Conservation (phyloP, 1,140 invertebrate species). For the Colletes latitarsis region DNA sequence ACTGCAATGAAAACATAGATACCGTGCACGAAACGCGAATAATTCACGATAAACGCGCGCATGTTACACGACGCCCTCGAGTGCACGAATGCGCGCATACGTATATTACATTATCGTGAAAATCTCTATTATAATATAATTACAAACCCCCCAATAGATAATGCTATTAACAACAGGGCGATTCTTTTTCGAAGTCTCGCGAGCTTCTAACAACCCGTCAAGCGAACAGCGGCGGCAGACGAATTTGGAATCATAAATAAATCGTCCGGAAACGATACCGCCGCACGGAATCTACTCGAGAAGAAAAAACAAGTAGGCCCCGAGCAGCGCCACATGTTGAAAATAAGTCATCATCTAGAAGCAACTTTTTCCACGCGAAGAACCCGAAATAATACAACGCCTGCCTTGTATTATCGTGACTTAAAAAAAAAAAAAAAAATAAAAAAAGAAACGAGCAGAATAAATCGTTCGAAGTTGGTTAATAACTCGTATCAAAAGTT, state of each 20-base stretch:
- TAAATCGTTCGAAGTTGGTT: constrained; percentile 44
- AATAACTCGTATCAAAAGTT: constrained; percentile 50
- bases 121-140: constrained; percentile 28
- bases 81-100: background rate
- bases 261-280: constrained; percentile 36
- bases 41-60: background rate
- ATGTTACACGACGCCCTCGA: background rate
- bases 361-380: constrained; percentile 5
- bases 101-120: constrained; percentile 10
- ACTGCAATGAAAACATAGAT: constrained; percentile 17
- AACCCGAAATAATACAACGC: constrained; percentile 33
- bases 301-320: constrained; percentile 26
- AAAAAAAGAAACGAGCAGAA: constrained; percentile 4
- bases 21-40: background rate
- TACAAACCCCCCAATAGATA: no score
- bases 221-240: constrained; percentile 56
- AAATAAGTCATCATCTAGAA: constrained; percentile 44
- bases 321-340: constrained; percentile 36
- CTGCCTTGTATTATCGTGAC: constrained; percentile 16
- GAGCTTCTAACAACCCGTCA: no score
- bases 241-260: constrained; percentile 73
- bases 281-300: background rate
- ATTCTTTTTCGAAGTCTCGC: no score
- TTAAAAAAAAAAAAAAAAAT: constrained; percentile 10
- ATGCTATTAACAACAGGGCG: no score